Base-by-base conservation (phyloP, 2,888 invertebrate species). In the Leucophora obtusa region DNA sequence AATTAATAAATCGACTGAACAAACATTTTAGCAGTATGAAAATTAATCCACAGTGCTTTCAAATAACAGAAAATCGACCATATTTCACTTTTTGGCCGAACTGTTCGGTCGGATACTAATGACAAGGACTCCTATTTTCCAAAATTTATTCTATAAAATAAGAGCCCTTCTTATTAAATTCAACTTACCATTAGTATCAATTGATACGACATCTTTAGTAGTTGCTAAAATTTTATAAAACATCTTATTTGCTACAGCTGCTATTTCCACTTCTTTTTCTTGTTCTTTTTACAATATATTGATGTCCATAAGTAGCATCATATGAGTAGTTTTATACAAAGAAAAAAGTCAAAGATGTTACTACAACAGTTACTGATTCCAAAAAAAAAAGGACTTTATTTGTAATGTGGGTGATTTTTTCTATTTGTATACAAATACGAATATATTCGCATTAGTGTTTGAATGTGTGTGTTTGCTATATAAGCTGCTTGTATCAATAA, bases 401-500 rank as follows among this genome's bases (percentile, higher is more conserved):
- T 66, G n/a, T 51, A 24, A 38, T 51, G 28, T 60, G 69, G 58
- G 38, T 65, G 77, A 65, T 35, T 53, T 38, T 28, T 17, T 33
- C 63, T 58, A 43, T 21, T 50, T 53, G 21, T 21, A n/a, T 21
- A 8, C 28, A 28, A 28, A 28, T 28, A 28, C 28, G 28, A 28
- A 28, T 24, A 8, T 62, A 24, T 24, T 50, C 28, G 7, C 21
- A 21, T 35, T 14, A 9, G 15, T 51, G 15, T 54, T n/a, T 75
- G n/a, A 53, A n/a, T 8, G 38, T 60, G 63, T 82, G 59, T n/a
- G 63, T 60, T 28, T 71, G 86, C 84, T 83, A 84, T 85, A 82
- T 89, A 89, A 89, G 90, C 89, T 85, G 89, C 89, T 89, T 89
- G 89, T 87, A 89, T 87, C 89, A 89, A 89, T 89, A 89, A 89